Conservation (phyloP, 2,888 invertebrate species). For the Parnassius mnemosyne region DNA sequence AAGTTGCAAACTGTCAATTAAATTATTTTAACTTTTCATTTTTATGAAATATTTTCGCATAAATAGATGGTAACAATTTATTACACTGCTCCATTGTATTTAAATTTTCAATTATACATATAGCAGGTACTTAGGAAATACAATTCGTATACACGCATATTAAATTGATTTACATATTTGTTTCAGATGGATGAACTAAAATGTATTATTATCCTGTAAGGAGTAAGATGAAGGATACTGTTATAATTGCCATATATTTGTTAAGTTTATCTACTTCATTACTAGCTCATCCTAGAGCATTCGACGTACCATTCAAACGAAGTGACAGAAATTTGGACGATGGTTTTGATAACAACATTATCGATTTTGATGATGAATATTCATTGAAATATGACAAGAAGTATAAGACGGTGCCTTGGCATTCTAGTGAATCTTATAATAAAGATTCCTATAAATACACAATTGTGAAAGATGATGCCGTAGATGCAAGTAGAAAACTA, state of each 20-base stretch:
- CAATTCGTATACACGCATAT: no score
- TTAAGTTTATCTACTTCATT: slow-evolving; percentile 39
- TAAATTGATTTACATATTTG: slow-evolving; percentile 32
- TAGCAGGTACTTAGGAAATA: no score
- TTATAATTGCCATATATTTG: slow-evolving; percentile 55
- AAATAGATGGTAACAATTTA: no score
- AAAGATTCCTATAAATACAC: slow-evolving; percentile 65
- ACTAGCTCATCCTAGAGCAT: slow-evolving; percentile 44
- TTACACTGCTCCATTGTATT: no score
- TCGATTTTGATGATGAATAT: slow-evolving; percentile 69
- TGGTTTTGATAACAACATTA: slow-evolving; percentile 63
- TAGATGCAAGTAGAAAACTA: slow-evolving; percentile 15
- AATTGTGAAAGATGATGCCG: slow-evolving; percentile 45
- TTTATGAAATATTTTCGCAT: no score
- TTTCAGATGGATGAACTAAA: slow-evolving; percentile 62
- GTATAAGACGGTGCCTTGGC: slow-evolving; percentile 56
- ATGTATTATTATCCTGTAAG: slow-evolving; percentile 64
- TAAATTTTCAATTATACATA: no score
- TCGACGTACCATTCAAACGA: slow-evolving; percentile 42
- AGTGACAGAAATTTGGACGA: slow-evolving; percentile 38
- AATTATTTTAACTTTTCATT: no score
- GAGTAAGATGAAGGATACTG: slow-evolving; percentile 57
- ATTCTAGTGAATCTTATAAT: slow-evolving; percentile 46
- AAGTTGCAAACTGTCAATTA: no score
- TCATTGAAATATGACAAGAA: slow-evolving; percentile 60